phyloP scores from a whole-genome alignment of 2,888 invertebrate species.

The Folsomia manolachei region DNA sequence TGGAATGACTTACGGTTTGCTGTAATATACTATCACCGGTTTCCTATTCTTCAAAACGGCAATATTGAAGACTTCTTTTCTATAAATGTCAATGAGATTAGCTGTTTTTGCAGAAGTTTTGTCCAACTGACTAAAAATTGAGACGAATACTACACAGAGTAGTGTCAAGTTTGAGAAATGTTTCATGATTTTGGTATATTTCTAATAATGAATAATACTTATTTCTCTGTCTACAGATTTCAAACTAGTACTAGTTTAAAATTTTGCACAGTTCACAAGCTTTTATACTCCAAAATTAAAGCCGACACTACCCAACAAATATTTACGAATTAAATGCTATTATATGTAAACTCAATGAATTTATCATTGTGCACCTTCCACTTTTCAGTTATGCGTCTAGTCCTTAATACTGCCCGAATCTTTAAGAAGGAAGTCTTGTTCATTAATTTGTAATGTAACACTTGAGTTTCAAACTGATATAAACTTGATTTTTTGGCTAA shows the following conservation, averaged over 20 bases:
- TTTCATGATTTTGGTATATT: too few species aligned
- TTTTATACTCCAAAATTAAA: too few species aligned
- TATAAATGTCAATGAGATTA: constrained; percentile 35
- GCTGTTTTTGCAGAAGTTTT: constrained; percentile 27
- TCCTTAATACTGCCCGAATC: too few species aligned
- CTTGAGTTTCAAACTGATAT: neutral
- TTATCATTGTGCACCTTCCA: too few species aligned
- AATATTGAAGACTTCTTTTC: constrained; percentile 34
- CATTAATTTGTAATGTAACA: constrained; percentile 5
- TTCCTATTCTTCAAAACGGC: constrained; percentile 38
- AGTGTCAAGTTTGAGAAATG: neutral
- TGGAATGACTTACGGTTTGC: constrained; percentile 3
- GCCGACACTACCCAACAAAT: too few species aligned
- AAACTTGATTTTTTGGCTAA: neutral
- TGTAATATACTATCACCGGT: constrained; percentile 37
- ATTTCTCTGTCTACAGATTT: too few species aligned
- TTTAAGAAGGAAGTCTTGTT: neutral
- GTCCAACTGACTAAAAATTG: neutral
- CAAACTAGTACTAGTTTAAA: too few species aligned
- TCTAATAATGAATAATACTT: too few species aligned
- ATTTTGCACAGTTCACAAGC: too few species aligned
- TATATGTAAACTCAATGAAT: too few species aligned
- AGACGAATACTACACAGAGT: neutral
- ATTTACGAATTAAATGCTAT: too few species aligned
- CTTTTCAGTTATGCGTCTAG: too few species aligned